phyloP scores from a whole-genome alignment of 2,113 vertebrate species.

The Danionella cerebrum region DNA sequence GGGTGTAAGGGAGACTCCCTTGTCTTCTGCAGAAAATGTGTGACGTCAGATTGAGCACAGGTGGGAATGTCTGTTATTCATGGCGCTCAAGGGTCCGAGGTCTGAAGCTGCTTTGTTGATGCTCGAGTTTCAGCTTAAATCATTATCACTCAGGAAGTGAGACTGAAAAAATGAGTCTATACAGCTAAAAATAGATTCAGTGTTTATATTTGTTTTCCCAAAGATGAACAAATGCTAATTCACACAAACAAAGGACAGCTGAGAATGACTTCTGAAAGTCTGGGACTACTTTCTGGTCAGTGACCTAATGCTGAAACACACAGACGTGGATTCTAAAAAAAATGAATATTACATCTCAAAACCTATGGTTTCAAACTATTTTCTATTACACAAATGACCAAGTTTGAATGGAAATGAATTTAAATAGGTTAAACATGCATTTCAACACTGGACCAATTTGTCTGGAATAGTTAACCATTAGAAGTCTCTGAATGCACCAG shows the following conservation, averaged over 20 bases:
- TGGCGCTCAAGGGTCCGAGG: neutral
- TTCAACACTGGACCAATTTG: too few species aligned
- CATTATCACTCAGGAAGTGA: neutral
- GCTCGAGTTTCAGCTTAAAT: slow-evolving; percentile 11
- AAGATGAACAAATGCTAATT: neutral
- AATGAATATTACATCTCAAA: too few species aligned
- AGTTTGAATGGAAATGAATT: too few species aligned
- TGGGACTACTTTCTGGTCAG: neutral
- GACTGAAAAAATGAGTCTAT: neutral
- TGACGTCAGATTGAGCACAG: neutral
- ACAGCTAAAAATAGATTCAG: neutral
- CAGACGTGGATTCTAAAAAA: too few species aligned
- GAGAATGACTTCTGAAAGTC: neutral
- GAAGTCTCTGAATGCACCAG: too few species aligned
- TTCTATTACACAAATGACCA: too few species aligned
- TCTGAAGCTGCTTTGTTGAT: neutral
- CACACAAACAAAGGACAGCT: neutral
- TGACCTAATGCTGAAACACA: neutral
- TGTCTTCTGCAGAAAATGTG: neutral
- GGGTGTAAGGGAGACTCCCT: too few species aligned
- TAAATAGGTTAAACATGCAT: too few species aligned
- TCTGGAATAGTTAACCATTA: too few species aligned
- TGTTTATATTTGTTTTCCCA: neutral
- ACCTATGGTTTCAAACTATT: too few species aligned
- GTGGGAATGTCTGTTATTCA: neutral